Evolutionary conservation across 2,888 invertebrate genomes (phyloP), one percentile per base, ranked within the genome.

Genomic region (Ochlodes sylvanus): DNA sequence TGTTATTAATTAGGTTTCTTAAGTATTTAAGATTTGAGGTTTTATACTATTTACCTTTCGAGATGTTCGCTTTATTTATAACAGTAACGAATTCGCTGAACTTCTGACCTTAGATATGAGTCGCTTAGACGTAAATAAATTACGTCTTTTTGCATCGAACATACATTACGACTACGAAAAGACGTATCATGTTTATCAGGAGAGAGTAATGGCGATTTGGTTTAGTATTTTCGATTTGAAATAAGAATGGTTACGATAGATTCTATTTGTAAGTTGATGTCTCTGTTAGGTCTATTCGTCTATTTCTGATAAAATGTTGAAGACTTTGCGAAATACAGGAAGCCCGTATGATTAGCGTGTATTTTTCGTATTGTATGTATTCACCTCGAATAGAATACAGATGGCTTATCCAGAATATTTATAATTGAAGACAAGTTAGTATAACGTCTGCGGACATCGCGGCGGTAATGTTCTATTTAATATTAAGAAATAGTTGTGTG

Each of bases 381-480:
- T 67, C 60, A 55, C 60, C 61, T 14, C 57, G 21, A 6, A 42
- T 65, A 58, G 52, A 17, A 62, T 60, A 60, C 55, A 41, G 57
- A 63, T 63, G 65, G 70, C 68, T 70, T 71, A 44, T 68, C 58
- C 52, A 57, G 58, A 68, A 67, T 69, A 65, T 62, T 63, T 68
- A 69, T 69, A 69, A 69, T 69, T 69, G 70, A 63, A 69, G 63
- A 69, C 69, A 69, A 63, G 41, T 69, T 69, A 66, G 15, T 61
- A 47, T 17, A 64, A 62, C 55, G 52, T 60, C 38, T 47, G 57
- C 68, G 71, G 74, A 71, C 72, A 74, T 75, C 69, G 69, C 63
- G 27, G 70, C 62, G 67, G 19, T 15, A 64, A 7, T 10, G 19
- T 38, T 58, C 65, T 44, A 62, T 52, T 58, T 62, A 47, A 68